Evolutionary conservation across 2,797 vertebrate genomes (phyloP).

Genomic region (Tragopan temminckii): DNA sequence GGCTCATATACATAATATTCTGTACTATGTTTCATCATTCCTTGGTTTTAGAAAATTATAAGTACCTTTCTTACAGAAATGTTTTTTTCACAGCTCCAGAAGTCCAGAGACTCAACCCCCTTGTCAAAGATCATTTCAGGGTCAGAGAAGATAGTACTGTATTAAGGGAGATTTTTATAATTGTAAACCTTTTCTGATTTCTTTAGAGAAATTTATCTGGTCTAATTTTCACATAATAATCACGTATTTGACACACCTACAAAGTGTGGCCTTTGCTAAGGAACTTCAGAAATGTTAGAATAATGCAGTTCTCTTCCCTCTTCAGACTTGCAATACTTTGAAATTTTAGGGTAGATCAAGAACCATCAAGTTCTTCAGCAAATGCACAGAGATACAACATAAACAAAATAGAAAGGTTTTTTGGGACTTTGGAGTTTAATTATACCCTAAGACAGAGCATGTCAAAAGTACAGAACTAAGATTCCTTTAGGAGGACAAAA

Average conservation of each 20-base stretch:
- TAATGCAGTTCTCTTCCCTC: not conserved
- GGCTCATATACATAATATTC: not conserved
- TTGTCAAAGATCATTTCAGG: not conserved
- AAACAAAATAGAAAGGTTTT: not conserved
- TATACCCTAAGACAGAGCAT: not conserved
- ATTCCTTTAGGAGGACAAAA: not conserved
- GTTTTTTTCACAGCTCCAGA: not conserved
- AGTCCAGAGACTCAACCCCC: not conserved
- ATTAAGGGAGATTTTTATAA: rapidly evolving
- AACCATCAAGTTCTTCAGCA: not conserved
- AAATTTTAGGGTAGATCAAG: not conserved
- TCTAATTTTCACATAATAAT: not conserved
- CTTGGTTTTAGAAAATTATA: not conserved
- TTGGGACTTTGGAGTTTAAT: not conserved
- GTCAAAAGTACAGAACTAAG: not conserved
- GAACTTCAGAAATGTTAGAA: not conserved
- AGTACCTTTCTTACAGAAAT: not conserved
- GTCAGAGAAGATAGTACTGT: not conserved
- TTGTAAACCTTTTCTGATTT: not conserved
- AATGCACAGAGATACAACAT: not conserved
- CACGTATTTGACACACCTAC: not conserved
- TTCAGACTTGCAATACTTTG: not conserved
- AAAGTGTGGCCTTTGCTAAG: not conserved
- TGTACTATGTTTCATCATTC: not conserved
- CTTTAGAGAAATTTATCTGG: not conserved